A percentile compares a stretch with the other conserved stretches of the same genome.
phyloP scores from a whole-genome alignment of 2,797 vertebrate species.

The Hephaestus fuliginosus region DNA sequence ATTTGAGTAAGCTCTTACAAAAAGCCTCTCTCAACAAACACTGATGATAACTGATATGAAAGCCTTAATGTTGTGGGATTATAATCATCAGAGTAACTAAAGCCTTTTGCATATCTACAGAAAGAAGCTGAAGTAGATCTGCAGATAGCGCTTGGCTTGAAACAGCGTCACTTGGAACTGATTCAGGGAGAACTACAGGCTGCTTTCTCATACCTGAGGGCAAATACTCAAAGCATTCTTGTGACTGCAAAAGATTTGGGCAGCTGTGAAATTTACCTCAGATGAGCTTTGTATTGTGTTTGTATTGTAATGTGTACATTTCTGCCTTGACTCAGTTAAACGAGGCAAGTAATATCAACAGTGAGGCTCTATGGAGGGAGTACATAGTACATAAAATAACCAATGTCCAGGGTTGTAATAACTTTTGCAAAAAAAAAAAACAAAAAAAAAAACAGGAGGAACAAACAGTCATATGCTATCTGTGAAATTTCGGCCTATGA shows the following conservation, averaged over 20 bases:
- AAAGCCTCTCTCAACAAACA: constrained; percentile 5
- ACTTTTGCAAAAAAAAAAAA: too few relatives aligned
- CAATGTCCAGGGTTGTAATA: too few relatives aligned
- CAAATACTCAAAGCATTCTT: constrained; percentile 13
- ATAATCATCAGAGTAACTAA: constrained; percentile 10
- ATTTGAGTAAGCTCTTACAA: neutral
- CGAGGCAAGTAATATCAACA: neutral
- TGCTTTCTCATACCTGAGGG: constrained; percentile 1
- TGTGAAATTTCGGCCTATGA: too few relatives aligned
- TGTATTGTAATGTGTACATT: constrained; percentile 3
- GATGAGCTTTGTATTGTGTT: constrained; percentile 21
- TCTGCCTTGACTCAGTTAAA: neutral
- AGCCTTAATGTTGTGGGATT: neutral
- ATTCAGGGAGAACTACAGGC: constrained; percentile 14
- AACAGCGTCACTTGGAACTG: neutral
- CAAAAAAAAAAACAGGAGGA: too few relatives aligned
- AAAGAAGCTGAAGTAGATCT: constrained; percentile 15
- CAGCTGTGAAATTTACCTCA: constrained; percentile 28
- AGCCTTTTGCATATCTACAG: neutral
- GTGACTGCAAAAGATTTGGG: constrained; percentile 17
- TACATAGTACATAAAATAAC: neutral
- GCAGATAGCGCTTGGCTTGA: neutral
- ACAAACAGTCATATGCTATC: too few relatives aligned
- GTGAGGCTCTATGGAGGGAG: neutral
- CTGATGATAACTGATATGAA: constrained; percentile 2